Percentiles rank a stretch among this genome's conserved stretches.
Evolutionary conservation across 2,797 vertebrate genomes (phyloP).

Genomic region (Myotis pilosus): DNA sequence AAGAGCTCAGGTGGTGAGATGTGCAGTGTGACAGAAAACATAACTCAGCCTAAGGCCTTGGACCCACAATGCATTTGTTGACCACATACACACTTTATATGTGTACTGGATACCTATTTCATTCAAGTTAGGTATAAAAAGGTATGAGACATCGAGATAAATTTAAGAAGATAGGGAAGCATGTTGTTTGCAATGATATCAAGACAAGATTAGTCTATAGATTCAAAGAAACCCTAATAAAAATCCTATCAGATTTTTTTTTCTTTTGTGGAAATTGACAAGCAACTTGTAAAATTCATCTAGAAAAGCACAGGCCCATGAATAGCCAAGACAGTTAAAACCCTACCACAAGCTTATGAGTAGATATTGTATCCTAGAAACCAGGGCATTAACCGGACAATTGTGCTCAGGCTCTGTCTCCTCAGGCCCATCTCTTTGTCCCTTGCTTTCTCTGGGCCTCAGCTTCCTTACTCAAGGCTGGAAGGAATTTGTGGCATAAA

Average conservation of each 20-base stretch:
- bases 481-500: background rate
- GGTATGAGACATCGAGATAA: background rate
- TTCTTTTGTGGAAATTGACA: background rate
- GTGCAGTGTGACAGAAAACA: background rate
- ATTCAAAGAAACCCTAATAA: background rate
- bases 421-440: background rate
- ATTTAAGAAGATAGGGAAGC: background rate
- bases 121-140: background rate
- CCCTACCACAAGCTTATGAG: background rate
- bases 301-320: background rate
- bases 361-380: background rate
- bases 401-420: background rate
- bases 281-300: background rate
- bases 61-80: background rate
- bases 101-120: background rate
- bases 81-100: background rate
- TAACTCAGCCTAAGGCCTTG: background rate
- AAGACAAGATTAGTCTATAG: background rate
- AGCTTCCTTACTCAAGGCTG: background rate
- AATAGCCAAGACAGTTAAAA: background rate
- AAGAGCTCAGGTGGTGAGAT: background rate
- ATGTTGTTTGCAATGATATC: background rate
- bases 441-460: background rate
- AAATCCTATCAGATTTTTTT: background rate
- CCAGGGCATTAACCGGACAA: background rate